A percentile compares a stretch with the other conserved stretches of the same genome.
These are phyloP conservation scores for Cremastinae sp. DNA, from an alignment of 2,888 invertebrate genomes.

Conservation along the genomic window DNA sequence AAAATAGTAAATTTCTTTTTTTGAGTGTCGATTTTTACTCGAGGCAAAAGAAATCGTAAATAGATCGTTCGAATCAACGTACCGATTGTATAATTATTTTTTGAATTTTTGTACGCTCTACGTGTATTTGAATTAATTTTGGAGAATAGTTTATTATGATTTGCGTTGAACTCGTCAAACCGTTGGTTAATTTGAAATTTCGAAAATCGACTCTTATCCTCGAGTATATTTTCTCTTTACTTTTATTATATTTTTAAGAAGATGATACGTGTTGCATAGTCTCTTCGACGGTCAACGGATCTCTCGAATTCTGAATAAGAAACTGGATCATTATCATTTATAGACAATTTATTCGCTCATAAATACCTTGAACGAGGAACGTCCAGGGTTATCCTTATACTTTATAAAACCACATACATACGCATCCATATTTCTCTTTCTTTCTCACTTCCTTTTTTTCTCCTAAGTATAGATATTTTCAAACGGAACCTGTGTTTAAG, in stretches of 20 bases:
- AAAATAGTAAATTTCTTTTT: conserved; percentile 13
- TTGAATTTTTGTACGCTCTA: too few species aligned
- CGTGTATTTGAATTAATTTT: too few species aligned
- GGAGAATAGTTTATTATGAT: too few species aligned
- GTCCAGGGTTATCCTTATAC: conserved; percentile 18
- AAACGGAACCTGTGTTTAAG: conserved; percentile 56
- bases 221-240: conserved; percentile 1
- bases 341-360: conserved; percentile 60
- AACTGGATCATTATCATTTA: conserved; percentile 62
- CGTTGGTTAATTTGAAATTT: conserved; percentile 38
- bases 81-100: conserved; percentile 23
- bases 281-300: conserved; percentile 13
- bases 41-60: conserved; percentile 8
- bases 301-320: conserved; percentile 53
- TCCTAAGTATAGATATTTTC: conserved; percentile 53
- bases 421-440: conserved; percentile 5
- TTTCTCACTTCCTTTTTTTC: conserved; percentile 8
- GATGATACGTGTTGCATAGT: conserved; percentile 19
- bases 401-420: conserved; percentile 45
- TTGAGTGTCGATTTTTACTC: conserved; percentile 18
- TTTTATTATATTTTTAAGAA: not conserved
- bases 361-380: conserved; percentile 45
- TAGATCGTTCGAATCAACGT: conserved; percentile 30
- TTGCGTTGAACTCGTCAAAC: too few species aligned
- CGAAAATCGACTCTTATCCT: too few species aligned